Evolutionary conservation across 2,113 vertebrate species (phyloP), one percentile per base, ranked within the genome.

Genomic region (Propithecus coquereli): DNA sequence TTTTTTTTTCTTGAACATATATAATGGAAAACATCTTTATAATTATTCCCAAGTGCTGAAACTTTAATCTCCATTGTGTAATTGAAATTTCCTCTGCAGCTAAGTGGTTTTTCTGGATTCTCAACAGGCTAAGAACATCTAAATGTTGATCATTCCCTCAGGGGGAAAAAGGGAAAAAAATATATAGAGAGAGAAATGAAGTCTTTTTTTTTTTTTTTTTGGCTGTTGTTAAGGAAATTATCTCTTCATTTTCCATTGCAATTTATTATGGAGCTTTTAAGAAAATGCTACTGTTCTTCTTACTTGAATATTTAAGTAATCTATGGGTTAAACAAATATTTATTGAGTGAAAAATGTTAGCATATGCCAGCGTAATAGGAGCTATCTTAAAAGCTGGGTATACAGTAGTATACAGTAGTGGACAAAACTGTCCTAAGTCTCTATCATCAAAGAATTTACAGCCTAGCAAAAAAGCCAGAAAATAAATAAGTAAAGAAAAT

Each of bases 31-130:
- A 57, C 89, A 84, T 96, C 92, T 96, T 96, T 92, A 96, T 96
- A 97, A 95, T 88, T 91, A 95, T 97, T 88, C 77, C 92, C 96
- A 92, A 96, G 71, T 93, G 70, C 88, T 88, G 71, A 61, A 96
- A 94, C 70, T 84, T 93, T 87, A 95, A 98, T 98, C 86, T 97
- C 90, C 50, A 61, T 90, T 93, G 59, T 97, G 97, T 98, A 97
- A 97, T 97, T 97, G 98, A 98, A 95, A 88, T 95, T 96, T 98
- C 90, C 83, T 98, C 54, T 14, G 17, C 73, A 84, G 61, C 79
- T 87, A 88, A 96, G 74, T 94, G 97, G 73, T 95, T 98, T 97
- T 97, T 97, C 71, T 95, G 65, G 61, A 77, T 27, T 50, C 47
- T 91, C 47, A 79, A 52, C 22, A 88, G 82, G 30, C 52, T 63